A percentile compares a stretch with the other conserved stretches of the same genome.
Evolutionary conservation across 2,113 vertebrate genomes (phyloP).

Genomic region (Cyanoramphus novaezelandiae): DNA sequence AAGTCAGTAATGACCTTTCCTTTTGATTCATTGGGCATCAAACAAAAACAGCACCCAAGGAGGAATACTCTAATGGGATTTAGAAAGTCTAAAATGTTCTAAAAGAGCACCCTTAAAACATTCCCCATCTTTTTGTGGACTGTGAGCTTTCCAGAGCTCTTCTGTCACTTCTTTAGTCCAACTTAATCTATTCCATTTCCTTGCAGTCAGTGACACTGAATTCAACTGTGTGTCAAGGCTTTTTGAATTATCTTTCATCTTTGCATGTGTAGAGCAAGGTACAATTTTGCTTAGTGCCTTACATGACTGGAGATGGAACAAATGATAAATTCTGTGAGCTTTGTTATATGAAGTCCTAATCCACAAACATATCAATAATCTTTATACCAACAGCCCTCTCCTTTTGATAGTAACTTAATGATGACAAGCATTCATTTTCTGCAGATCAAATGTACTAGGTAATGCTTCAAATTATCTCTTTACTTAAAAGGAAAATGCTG

Average conservation of each 20-base stretch:
- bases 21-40: neutral
- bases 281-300: neutral
- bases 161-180: neutral
- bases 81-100: neutral
- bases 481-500: neutral
- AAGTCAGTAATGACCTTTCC: neutral
- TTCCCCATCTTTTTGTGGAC: neutral
- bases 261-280: neutral
- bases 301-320: neutral
- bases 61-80: neutral
- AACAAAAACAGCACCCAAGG: neutral
- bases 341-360: neutral
- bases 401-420: slow-evolving; percentile 1
- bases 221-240: neutral
- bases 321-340: neutral
- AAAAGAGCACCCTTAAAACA: neutral
- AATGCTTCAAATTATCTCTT: neutral
- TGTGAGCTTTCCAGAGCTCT: neutral
- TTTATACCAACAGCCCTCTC: slow-evolving; percentile 1
- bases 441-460: neutral
- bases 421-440: neutral
- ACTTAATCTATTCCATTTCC: neutral
- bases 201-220: neutral
- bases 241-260: neutral
- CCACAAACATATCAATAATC: neutral